Conservation (phyloP, 2,113 vertebrate species). For the Martes martes region DNA sequence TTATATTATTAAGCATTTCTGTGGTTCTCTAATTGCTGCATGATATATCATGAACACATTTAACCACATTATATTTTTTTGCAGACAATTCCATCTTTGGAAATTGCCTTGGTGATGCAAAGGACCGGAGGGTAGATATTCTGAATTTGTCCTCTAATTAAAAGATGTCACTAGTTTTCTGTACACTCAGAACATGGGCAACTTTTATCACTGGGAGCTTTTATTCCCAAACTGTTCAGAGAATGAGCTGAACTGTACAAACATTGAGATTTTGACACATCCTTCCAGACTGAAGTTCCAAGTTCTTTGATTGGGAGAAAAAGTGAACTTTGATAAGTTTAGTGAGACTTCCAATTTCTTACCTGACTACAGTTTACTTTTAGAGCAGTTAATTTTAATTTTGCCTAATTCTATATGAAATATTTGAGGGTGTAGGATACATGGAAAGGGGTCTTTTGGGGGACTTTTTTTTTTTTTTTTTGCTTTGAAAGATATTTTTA, state of each 20-base stretch:
- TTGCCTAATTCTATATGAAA: background rate
- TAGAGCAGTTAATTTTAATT: background rate
- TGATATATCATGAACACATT: background rate
- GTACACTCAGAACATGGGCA: background rate
- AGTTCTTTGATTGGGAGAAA: background rate
- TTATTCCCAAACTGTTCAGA: background rate
- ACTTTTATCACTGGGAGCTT: background rate
- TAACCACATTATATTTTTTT: background rate
- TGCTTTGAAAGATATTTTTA: background rate
- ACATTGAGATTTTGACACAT: conserved; percentile 7
- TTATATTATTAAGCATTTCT: background rate
- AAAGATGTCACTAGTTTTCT: background rate
- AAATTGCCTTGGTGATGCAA: background rate
- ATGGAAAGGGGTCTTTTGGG: background rate
- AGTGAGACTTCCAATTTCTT: background rate
- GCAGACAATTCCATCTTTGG: background rate
- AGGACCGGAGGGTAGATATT: background rate
- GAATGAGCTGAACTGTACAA: background rate
- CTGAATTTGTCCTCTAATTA: background rate
- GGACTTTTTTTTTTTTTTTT: background rate
- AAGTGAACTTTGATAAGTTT: background rate
- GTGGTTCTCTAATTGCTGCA: background rate
- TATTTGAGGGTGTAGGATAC: background rate
- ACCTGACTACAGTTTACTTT: background rate
- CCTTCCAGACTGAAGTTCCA: background rate